phyloP scores from a whole-genome alignment of 2,888 invertebrate genomes.

The Limnephilus rhombicus region DNA sequence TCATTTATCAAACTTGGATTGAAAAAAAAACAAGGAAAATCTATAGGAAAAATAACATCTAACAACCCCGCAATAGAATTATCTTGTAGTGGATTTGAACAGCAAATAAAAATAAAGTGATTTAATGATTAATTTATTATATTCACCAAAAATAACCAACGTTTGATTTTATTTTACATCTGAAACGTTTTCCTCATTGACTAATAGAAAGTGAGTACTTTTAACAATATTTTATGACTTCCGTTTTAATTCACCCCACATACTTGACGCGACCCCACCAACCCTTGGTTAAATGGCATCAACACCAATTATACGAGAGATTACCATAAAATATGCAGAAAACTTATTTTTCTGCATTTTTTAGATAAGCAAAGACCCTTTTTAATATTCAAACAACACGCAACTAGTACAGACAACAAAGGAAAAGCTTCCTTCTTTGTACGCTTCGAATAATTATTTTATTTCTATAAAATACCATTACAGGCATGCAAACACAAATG shows the following conservation, averaged over 20 bases:
- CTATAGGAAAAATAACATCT: too few relatives aligned
- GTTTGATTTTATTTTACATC: not conserved
- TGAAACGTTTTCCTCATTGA: not conserved
- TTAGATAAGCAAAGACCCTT: conserved; percentile 4
- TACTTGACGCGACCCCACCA: not conserved
- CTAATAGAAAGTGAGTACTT: not conserved
- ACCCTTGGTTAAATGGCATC: not conserved
- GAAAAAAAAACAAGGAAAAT: too few relatives aligned
- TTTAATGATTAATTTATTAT: not conserved
- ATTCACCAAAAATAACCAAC: not conserved
- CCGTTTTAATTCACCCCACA: not conserved
- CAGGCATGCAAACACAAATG: not conserved
- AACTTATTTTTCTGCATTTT: conserved; percentile 11
- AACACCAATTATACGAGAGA: not conserved
- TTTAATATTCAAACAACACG: not conserved
- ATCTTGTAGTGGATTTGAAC: too few relatives aligned
- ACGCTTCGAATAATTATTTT: not conserved
- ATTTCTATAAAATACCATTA: not conserved
- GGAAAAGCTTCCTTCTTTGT: not conserved
- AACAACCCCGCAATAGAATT: not conserved
- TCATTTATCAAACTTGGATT: too few relatives aligned
- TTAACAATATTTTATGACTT: not conserved
- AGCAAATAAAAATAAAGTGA: not conserved
- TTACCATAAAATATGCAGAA: not conserved
- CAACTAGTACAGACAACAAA: not conserved